Base-by-base conservation (phyloP, 2,113 vertebrate genomes). In the Sporophila hypoxantha region DNA sequence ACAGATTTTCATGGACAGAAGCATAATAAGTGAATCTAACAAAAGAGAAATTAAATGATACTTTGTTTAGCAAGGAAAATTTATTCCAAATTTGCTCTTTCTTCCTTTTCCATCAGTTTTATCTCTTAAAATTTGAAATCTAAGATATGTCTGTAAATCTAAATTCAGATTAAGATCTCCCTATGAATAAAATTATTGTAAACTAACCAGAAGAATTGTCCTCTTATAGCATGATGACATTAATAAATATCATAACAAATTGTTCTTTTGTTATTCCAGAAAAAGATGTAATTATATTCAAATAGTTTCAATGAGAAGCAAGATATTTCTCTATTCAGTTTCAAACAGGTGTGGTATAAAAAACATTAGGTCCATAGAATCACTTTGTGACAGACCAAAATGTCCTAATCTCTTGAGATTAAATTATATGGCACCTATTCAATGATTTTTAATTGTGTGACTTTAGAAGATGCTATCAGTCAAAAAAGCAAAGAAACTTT, bases 291-390 rank as follows among this genome's bases (percentile, higher is more conserved):
- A 74, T 64, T 66, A 76, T 85, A 90, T 91, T 88, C 46, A 85
- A 53, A 88, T 44, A n/a, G 22, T 78, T 91, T 87, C 26, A 87
- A 50, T 67, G 47, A 74, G 21, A 89, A 32, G 53, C 17, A 37
- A 94, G 42, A 34, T 64, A 82, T 81, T 93, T 93, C 17, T 80
- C 64, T 93, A 11, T 36, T 53, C 29, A 67, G 14, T 87, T 94
- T 92, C 12, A 22, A 94, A 64, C 41, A 90, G 65, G 60, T 92
- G 22, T 81, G 6, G 10, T 88, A 44, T 83, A 64, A 90, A 91
- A 83, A 84, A 66, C n/a, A 57, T 65, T 50, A 90, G 60, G 46
- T 87, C 79, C 29, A 69, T 27, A 49, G 86, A 91, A 77, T 69
- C 68, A 60, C 21, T 85, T 68, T 88, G 30, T 52, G 26, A 36